These are phyloP conservation scores for Balearica regulorum DNA, from an alignment of 2,797 vertebrate genomes.

Conservation along the genomic window DNA sequence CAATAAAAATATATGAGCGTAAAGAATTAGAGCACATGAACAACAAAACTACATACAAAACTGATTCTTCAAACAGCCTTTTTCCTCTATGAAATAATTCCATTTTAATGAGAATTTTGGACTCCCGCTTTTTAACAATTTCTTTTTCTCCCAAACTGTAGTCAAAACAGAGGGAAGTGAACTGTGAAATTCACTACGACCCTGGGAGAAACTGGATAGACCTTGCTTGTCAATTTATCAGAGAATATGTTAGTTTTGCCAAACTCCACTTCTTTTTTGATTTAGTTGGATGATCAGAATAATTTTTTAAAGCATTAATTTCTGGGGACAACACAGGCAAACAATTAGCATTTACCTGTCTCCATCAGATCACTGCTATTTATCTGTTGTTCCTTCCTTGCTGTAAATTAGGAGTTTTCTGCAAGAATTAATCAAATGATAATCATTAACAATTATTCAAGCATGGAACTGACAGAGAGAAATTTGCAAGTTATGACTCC, in stretches of 20 bases:
- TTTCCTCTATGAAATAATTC: slow-evolving; percentile 24
- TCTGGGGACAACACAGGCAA: background rate
- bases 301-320: background rate
- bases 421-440: slow-evolving; percentile 37
- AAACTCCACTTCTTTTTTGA: background rate
- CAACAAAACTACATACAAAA: background rate
- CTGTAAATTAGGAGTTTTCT: slow-evolving; percentile 45
- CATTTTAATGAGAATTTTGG: slow-evolving; percentile 17
- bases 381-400: background rate
- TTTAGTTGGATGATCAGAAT: background rate
- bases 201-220: background rate
- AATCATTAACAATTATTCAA: slow-evolving; percentile 56
- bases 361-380: background rate
- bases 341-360: background rate
- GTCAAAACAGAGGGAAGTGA: background rate
- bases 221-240: slow-evolving; percentile 3
- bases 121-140: background rate
- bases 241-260: background rate
- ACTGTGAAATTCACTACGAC: slow-evolving; percentile 7
- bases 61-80: background rate
- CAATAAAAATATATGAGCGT: background rate
- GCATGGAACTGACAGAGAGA: slow-evolving; percentile 36
- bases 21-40: background rate
- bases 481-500: slow-evolving; percentile 49
- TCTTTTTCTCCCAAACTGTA: background rate